These are phyloP conservation scores for Pangasianodon gigas DNA, from an alignment of 2,113 vertebrate genomes.

Conservation along the genomic window DNA sequence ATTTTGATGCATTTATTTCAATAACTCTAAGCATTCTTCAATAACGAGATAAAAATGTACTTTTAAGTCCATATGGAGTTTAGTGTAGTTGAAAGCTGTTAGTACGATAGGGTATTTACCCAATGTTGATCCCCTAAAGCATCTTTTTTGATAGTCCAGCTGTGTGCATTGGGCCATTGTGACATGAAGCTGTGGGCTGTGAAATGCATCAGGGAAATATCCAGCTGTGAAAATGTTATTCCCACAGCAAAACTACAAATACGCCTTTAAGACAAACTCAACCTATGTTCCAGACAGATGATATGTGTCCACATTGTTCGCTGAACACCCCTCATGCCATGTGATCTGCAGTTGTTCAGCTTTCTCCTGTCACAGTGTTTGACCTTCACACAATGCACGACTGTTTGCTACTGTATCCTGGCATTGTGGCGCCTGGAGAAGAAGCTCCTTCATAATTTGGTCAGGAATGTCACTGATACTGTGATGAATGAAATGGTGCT, in stretches of 20 bases:
- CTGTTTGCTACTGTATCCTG: background rate
- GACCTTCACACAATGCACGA: conserved; percentile 11
- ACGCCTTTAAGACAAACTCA: conserved; percentile 21
- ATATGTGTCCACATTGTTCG: background rate
- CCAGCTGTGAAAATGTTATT: conserved; percentile 34
- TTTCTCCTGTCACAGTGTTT: conserved; percentile 19
- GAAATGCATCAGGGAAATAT: conserved; percentile 30
- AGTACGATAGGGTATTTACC: background rate
- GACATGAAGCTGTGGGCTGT: background rate
- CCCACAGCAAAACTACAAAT: background rate
- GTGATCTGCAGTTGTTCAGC: background rate
- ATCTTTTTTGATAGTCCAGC: conserved; percentile 2
- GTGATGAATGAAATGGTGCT: background rate
- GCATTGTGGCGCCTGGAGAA: background rate
- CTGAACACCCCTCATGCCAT: background rate
- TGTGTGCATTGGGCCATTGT: background rate
- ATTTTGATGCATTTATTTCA: background rate
- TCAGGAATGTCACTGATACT: conserved; percentile 3
- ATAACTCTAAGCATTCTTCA: background rate
- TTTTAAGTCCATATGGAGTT: background rate
- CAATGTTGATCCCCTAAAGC: background rate
- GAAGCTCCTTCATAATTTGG: background rate
- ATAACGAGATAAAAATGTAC: background rate
- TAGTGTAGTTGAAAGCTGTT: background rate
- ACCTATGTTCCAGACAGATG: background rate